Percentiles rank a stretch among this genome's conserved stretches.
Conservation (phyloP, 2,888 invertebrate genomes). For the Furcula furcula region DNA sequence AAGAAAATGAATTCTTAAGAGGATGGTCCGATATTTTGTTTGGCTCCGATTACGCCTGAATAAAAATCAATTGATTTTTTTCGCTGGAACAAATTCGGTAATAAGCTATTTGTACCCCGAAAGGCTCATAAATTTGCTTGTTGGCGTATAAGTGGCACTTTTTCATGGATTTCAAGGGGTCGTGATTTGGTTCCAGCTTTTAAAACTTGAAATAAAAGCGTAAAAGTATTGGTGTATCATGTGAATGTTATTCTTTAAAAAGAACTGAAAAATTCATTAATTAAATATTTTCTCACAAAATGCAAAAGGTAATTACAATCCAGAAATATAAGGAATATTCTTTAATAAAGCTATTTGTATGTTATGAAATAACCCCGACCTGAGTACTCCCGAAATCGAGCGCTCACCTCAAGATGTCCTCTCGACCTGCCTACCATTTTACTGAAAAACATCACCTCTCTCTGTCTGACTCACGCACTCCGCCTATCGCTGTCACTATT, state of each 20-base stretch:
- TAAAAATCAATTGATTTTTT: conserved; percentile 19
- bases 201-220: too few relatives aligned
- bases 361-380: conserved; percentile 26
- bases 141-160: conserved; percentile 10
- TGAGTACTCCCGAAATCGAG: conserved; percentile 25
- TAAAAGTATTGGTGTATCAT: too few relatives aligned
- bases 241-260: too few relatives aligned
- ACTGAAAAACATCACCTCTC: conserved; percentile 39
- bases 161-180: conserved; percentile 1
- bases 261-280: too few relatives aligned
- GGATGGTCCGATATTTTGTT: conserved; percentile 12
- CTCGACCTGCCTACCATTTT: conserved; percentile 32
- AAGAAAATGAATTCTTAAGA: conserved; percentile 14
- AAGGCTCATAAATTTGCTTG: conserved; percentile 6
- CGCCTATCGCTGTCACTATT: conserved; percentile 18
- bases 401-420: conserved; percentile 42
- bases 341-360: conserved; percentile 6
- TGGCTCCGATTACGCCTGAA: conserved; percentile 11
- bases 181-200: too few relatives aligned
- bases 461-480: conserved; percentile 20
- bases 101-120: conserved; percentile 15
- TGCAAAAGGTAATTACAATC: not conserved
- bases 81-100: conserved; percentile 2
- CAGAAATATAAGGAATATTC: conserved; percentile 6
- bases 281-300: too few relatives aligned